Percentiles rank a stretch among this genome's conserved stretches.
Conservation (phyloP, 2,888 invertebrate species). For the Amblyjoppa proteus region DNA sequence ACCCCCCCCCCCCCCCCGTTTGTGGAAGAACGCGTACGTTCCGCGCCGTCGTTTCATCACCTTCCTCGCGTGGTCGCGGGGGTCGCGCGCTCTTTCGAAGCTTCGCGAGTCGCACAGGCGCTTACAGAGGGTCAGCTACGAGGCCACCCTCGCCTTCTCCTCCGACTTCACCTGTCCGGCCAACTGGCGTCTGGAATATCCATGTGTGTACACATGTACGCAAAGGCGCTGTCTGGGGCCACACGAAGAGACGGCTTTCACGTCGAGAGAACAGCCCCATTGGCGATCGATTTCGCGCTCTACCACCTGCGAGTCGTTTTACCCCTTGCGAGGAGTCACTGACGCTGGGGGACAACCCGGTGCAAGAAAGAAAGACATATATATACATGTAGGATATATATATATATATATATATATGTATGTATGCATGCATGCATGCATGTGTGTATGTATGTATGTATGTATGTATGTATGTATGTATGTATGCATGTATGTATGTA, state of each 20-base stretch:
- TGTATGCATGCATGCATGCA: background rate
- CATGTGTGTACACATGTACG: background rate
- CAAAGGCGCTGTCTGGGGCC: slow-evolving; percentile 11
- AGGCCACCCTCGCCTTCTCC: background rate
- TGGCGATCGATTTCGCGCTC: slow-evolving; percentile 62
- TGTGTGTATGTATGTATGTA: no score
- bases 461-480: no score
- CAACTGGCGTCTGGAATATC: slow-evolving; percentile 28
- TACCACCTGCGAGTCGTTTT: slow-evolving; percentile 20
- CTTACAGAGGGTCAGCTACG: background rate
- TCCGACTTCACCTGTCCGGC: slow-evolving; percentile 9
- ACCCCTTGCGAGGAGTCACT: slow-evolving; percentile 47
- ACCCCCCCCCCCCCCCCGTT: background rate
- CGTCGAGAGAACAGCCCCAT: slow-evolving; percentile 33
- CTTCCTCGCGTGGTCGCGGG: background rate
- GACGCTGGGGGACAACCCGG: slow-evolving; percentile 52
- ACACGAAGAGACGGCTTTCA: slow-evolving; percentile 55
- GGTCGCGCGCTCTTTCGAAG: background rate
- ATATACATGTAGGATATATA: slow-evolving; percentile 1
- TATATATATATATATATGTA: background rate
- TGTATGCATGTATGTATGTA: no score
- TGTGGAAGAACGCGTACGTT: background rate
- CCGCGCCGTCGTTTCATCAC: background rate
- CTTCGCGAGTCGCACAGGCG: background rate
- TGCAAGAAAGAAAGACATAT: slow-evolving; percentile 34